Conservation (phyloP, 2,888 invertebrate species). For the Hydraecia micacea region DNA sequence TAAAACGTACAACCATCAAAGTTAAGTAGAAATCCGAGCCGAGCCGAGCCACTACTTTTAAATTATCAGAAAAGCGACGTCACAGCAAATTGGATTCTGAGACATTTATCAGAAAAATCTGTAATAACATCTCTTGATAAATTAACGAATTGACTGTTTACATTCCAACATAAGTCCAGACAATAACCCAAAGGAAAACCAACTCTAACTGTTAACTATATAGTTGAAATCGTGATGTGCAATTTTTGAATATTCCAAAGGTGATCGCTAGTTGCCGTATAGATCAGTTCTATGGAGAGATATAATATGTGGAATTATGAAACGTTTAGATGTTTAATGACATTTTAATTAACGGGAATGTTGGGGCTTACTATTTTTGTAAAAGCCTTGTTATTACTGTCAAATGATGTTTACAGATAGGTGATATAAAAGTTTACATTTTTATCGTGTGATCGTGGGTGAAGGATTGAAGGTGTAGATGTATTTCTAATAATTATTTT, state of each 20-base stretch:
- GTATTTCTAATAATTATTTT: neutral
- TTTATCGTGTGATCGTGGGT: neutral
- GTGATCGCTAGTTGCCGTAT: constrained; percentile 17
- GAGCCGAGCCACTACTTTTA: constrained; percentile 65
- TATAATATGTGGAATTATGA: constrained; percentile 58
- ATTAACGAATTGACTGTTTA: constrained; percentile 63
- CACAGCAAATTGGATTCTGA: constrained; percentile 77
- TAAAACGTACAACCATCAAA: constrained; percentile 56
- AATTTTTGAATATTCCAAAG: constrained; percentile 13
- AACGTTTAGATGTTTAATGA: constrained; percentile 66
- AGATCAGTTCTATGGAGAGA: constrained; percentile 47
- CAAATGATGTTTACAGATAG: constrained; percentile 9
- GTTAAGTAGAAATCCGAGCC: constrained; percentile 66
- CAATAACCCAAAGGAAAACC: neutral
- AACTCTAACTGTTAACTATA: rapidly evolving
- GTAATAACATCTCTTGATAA: constrained; percentile 74
- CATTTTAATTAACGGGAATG: constrained; percentile 54
- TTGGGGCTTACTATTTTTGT: constrained; percentile 14
- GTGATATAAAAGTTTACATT: neutral
- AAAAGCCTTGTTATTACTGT: constrained; percentile 32
- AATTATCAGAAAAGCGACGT: constrained; percentile 76
- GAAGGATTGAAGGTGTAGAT: neutral
- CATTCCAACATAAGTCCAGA: constrained; percentile 28
- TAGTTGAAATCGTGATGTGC: constrained; percentile 22
- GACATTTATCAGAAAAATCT: constrained; percentile 76